A percentile compares a stretch with the other conserved stretches of the same genome.
phyloP scores from a whole-genome alignment of 2,797 vertebrate species.

The Clarias fuscus region DNA sequence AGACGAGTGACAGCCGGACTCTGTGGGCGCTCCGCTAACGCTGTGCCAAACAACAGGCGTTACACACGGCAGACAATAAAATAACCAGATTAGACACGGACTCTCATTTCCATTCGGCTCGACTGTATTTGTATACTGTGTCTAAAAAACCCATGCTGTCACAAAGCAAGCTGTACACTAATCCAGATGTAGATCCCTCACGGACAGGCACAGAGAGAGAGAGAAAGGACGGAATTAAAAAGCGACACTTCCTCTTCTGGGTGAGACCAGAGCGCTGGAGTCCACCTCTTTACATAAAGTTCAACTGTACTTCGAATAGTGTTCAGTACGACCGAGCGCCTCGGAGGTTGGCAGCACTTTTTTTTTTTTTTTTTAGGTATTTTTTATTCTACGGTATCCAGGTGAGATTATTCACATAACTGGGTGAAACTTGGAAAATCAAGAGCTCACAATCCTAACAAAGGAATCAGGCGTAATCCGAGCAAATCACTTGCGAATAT shows the following conservation, averaged over 20 bases:
- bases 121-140: neutral
- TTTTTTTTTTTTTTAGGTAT: neutral
- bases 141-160: neutral
- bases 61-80: neutral
- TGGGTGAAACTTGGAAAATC: neutral
- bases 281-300: neutral
- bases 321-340: neutral
- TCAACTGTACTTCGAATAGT: neutral
- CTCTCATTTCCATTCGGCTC: neutral
- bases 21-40: neutral
- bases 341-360: neutral
- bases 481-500: neutral
- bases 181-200: neutral
- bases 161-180: neutral
- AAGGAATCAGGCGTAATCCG: neutral
- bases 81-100: conserved; percentile 10
- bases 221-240: neutral
- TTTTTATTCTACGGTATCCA: neutral
- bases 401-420: neutral
- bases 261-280: too few relatives aligned
- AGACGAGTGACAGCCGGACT: conserved; percentile 47
- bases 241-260: neutral
- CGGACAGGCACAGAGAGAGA: too few relatives aligned
- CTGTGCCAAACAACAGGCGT: neutral
- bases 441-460: neutral